Base-by-base conservation (phyloP, 2,888 invertebrate species). In the Thecophora atra region DNA sequence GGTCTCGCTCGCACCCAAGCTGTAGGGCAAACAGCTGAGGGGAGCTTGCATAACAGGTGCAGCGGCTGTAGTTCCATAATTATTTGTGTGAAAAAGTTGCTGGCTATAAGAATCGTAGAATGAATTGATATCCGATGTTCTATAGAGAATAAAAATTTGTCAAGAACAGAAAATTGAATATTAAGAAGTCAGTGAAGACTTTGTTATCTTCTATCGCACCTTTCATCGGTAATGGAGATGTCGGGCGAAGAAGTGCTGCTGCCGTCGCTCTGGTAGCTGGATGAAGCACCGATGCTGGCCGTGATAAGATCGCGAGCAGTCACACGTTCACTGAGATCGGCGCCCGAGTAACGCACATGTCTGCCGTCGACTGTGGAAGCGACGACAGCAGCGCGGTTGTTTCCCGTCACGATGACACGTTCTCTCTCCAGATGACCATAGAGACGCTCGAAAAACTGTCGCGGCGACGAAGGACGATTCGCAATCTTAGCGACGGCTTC, bases 371-470 rank as follows among this genome's bases (percentile, higher is more conserved):
- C 11, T n/a, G n/a, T n/a, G n/a, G n/a, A n/a, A n/a, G n/a, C 30
- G 19, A 19, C 44, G 42, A 21, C 44, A 1, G n/a, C n/a, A 11
- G 24, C 24, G 28, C 42, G 6, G 8, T 11, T 19, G 21, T 11
- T 15, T 5, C 26, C 58, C 7, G 58, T 24, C 15, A 24, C 69
- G 26, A 42, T 62, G 28, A 51, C 68, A 24, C 70, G 62, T 74
- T 19, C 70, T 71, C 28, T 21, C 73, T 94, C 93, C n/a, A 93
- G 87, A 79, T 94, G 91, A 0, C 94, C 94, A 81, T 94, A 94
- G 54, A 94, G 88, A 71, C 93, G 89, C 66, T 93, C 93, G 82
- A 94, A 94, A 85, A 94, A 94, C 80, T 92, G 91, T 37, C 94
- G 88, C 71, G 94, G 94, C 0, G 93, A 93, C 13, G 93, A 94